These are phyloP conservation scores for Leptestheria dahalacensis DNA, from an alignment of 1,140 invertebrate genomes.

Conservation along the genomic window DNA sequence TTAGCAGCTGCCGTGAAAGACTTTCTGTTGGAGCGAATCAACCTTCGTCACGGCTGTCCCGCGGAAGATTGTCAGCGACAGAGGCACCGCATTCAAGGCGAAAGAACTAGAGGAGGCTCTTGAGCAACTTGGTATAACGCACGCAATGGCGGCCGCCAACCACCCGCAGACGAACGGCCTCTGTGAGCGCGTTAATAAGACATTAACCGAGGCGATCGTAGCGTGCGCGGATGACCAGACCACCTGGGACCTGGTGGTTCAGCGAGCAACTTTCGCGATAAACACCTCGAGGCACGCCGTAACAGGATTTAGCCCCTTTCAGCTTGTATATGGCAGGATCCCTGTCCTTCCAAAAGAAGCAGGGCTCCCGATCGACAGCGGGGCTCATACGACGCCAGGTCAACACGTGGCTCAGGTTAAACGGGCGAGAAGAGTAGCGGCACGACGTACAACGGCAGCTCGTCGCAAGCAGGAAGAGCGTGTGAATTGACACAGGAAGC, in stretches of 20 bases:
- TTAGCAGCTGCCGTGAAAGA: conserved; percentile 20
- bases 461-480: neutral
- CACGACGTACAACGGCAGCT: neutral
- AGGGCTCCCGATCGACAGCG: neutral
- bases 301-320: conserved; percentile 28
- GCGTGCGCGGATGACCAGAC: conserved; percentile 18
- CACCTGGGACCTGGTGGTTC: conserved; percentile 24
- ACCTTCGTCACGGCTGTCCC: conserved; percentile 19
- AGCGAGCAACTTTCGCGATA: conserved; percentile 22
- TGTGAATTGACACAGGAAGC: neutral
- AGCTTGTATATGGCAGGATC: conserved; percentile 30
- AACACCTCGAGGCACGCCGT: conserved; percentile 23
- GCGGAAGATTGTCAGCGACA: conserved; percentile 17
- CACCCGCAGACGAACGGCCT: conserved; percentile 19
- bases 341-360: conserved; percentile 17
- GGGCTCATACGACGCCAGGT: neutral
- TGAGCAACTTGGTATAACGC: conserved; percentile 8
- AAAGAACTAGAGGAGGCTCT: conserved; percentile 6
- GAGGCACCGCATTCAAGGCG: conserved; percentile 17
- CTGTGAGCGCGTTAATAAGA: conserved; percentile 18
- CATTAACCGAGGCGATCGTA: conserved; percentile 7
- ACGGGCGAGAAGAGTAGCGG: neutral
- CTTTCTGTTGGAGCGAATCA: conserved; percentile 20
- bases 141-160: neutral
- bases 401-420: neutral